These are phyloP conservation scores for Drosophila meridionalis DNA, from an alignment of 2,888 invertebrate genomes.

Conservation along the genomic window DNA sequence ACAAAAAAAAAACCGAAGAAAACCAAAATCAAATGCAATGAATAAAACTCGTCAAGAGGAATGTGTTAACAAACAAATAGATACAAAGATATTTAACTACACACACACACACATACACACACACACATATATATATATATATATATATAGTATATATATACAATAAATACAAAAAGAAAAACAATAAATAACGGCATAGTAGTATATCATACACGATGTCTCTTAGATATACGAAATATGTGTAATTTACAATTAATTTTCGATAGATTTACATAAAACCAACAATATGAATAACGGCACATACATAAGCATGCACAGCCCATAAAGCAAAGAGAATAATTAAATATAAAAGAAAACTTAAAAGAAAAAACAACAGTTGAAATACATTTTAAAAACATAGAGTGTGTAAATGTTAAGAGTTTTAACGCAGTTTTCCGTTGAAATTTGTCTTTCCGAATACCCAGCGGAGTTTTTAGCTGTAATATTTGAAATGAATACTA, in stretches of 20 bases:
- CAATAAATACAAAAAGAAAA: slow-evolving; percentile 34
- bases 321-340: neutral
- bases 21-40: slow-evolving; percentile 64
- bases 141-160: slow-evolving; percentile 22
- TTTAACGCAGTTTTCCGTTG: slow-evolving; percentile 23
- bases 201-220: slow-evolving; percentile 16
- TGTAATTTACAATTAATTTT: slow-evolving; percentile 66
- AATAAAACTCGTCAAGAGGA: slow-evolving; percentile 82
- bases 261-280: slow-evolving; percentile 74
- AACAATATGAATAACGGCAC: slow-evolving; percentile 36
- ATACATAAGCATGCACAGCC: slow-evolving; percentile 23
- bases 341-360: neutral
- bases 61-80: slow-evolving; percentile 78
- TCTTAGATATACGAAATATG: slow-evolving; percentile 23
- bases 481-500: neutral
- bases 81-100: slow-evolving; percentile 59
- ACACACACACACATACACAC: slow-evolving; percentile 30
- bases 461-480: neutral
- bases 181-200: slow-evolving; percentile 24
- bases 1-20: slow-evolving; percentile 9
- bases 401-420: slow-evolving; percentile 22
- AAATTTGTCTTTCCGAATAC: slow-evolving; percentile 14
- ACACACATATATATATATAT: neutral
- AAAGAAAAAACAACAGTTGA: neutral
- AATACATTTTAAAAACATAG: slow-evolving; percentile 10